phyloP scores from a whole-genome alignment of 2,113 vertebrate genomes.

The Pangasianodon gigas region DNA sequence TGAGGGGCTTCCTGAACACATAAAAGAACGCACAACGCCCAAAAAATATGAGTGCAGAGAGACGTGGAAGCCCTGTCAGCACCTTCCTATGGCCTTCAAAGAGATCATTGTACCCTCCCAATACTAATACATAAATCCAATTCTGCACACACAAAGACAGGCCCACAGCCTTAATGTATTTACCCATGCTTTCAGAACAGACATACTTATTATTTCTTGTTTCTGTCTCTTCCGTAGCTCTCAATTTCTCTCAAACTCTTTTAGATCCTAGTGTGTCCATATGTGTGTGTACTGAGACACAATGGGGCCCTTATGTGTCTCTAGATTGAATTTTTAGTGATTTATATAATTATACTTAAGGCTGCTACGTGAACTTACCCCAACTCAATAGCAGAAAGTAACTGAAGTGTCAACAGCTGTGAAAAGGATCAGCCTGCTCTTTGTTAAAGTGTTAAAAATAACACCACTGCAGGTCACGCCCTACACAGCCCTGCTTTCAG shows the following conservation, averaged over 20 bases:
- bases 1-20: constrained; percentile 74
- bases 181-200: constrained; percentile 16
- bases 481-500: constrained; percentile 43
- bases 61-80: constrained; percentile 60
- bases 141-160: constrained; percentile 26
- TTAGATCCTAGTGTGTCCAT: not conserved
- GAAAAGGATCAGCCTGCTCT: constrained; percentile 20
- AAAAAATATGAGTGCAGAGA: constrained; percentile 60
- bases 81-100: constrained; percentile 68
- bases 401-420: constrained; percentile 30
- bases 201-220: not conserved
- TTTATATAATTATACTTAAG: constrained; percentile 10
- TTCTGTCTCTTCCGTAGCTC: not conserved
- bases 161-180: not conserved
- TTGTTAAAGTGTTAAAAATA: constrained; percentile 51
- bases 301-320: not conserved
- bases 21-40: constrained; percentile 69
- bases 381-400: not conserved
- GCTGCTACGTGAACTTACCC: not conserved
- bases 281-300: not conserved
- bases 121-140: constrained; percentile 29
- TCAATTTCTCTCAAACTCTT: not conserved
- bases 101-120: constrained; percentile 41
- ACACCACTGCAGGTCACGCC: constrained; percentile 36
- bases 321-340: not conserved